A percentile compares a stretch with the other conserved stretches of the same genome.
phyloP scores from a whole-genome alignment of 2,113 vertebrate genomes.

The rat (Rattus norvegicus) region DNA sequence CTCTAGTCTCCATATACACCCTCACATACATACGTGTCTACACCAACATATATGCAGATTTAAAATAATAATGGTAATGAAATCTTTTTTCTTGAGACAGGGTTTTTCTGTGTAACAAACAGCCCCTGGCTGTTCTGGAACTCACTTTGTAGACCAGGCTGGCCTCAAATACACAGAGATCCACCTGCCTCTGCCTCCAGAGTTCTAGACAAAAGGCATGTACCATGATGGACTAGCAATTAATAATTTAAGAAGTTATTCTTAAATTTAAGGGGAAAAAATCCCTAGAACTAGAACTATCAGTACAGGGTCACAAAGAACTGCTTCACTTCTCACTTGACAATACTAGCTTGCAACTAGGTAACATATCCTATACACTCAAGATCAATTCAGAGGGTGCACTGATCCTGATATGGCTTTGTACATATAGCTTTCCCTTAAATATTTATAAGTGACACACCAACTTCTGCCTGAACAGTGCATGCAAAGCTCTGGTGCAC shows the following conservation, averaged over 20 bases:
- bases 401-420: not conserved
- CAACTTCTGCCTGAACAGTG: conserved; percentile 31
- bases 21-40: not conserved
- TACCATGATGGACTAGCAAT: not conserved
- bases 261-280: not conserved
- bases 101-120: not conserved
- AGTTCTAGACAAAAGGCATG: not conserved
- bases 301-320: conserved; percentile 33
- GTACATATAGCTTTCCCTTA: not conserved
- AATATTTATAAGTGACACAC: not conserved
- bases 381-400: conserved; percentile 11
- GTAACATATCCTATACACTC: not conserved
- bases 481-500: conserved; percentile 1
- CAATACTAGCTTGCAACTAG: conserved; percentile 39
- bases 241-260: not conserved
- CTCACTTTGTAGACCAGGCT: not conserved
- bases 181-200: not conserved
- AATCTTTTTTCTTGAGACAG: not conserved
- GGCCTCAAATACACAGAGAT: not conserved
- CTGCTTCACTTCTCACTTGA: conserved; percentile 13
- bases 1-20: not conserved
- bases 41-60: not conserved
- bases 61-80: not conserved
- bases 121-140: not conserved
- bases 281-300: conserved; percentile 15